A percentile compares a stretch with the other conserved stretches of the same genome.
phyloP scores from a whole-genome alignment of 2,113 vertebrate genomes.

The Cettia cetti region DNA sequence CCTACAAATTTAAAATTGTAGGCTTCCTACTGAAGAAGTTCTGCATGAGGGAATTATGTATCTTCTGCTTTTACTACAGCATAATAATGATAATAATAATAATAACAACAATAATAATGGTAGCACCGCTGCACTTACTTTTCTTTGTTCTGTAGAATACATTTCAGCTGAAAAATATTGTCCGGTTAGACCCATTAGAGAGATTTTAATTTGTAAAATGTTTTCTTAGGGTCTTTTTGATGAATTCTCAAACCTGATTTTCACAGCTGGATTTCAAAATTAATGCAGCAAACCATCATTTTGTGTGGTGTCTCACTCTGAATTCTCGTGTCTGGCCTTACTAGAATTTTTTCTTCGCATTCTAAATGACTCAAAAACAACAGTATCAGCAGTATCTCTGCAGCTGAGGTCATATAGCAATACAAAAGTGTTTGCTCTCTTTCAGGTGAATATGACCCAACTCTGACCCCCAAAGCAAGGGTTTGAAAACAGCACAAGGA shows the following conservation, averaged over 20 bases:
- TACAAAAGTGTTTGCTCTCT: not conserved
- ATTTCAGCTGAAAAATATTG: not conserved
- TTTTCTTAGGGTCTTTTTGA: not conserved
- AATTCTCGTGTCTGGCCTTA: not conserved
- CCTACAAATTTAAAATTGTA: not conserved
- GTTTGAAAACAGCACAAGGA: not conserved
- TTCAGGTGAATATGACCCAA: constrained; percentile 36
- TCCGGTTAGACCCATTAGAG: not conserved
- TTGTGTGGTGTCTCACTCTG: not conserved
- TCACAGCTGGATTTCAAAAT: constrained; percentile 8
- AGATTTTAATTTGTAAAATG: not conserved
- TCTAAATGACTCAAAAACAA: not conserved
- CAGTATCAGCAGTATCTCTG: constrained; percentile 13
- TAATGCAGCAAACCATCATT: not conserved
- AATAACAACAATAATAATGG: not conserved
- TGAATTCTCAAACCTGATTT: not conserved
- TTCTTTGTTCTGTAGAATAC: constrained; percentile 1
- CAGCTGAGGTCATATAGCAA: not conserved
- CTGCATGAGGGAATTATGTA: not conserved
- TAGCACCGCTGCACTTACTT: not conserved
- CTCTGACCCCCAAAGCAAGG: not conserved
- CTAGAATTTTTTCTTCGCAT: constrained; percentile 3
- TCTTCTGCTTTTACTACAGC: not conserved
- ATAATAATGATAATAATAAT: not conserved
- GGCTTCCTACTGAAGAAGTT: not conserved